Base-by-base conservation (phyloP, 2,113 vertebrate genomes). In the Laticauda colubrina region DNA sequence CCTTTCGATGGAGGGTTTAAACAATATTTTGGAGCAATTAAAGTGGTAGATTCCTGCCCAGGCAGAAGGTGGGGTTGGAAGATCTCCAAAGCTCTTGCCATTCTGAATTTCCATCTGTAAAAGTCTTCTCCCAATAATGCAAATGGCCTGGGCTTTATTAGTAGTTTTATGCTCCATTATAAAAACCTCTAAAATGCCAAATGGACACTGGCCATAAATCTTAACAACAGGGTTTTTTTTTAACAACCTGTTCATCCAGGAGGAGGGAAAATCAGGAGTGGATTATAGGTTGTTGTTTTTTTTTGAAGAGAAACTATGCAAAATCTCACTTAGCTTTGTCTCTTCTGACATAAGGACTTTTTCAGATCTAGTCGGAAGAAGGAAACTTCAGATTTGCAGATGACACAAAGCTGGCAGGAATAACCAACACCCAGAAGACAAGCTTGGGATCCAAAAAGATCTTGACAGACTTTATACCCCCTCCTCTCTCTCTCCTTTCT, bases 171-270 rank as follows among this genome's bases (percentile, higher is more conserved):
- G 45, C 48, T 53, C 89, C 75, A 88, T 55, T 55, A 15, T 18
- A 48, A 89, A 87, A 75, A 75, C 59, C 87, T 69, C 43, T 53
- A 18, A 88, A 92, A 89, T 92, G 91, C 59, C 91, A 20, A 89
- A 34, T 51, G 51, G 61, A 34, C 51, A 55, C 75, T 54, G 48
- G 57, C 59, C 10, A 14, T 92, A 88, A 69, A 92, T 88, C 91
- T 87, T 69, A 51, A 69, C 59, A 88, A n/a, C 61, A 5, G 26
- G 1, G 2, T 26, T 48, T 69, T 34, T n/a, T 88, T 34, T 51
- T 51, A 6, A 15, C 91, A 92, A 55, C 59, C 91, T 45, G 2
- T 88, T 88, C 86, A 43, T 14, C 34, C 11, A 45, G 6, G 10
- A 24, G 56, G 34, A 53, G 45, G 39, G 90, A 15, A 24, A 26